Conservation (phyloP, 64 coral and sea anemone species). For the Orbicella faveolata region DNA sequence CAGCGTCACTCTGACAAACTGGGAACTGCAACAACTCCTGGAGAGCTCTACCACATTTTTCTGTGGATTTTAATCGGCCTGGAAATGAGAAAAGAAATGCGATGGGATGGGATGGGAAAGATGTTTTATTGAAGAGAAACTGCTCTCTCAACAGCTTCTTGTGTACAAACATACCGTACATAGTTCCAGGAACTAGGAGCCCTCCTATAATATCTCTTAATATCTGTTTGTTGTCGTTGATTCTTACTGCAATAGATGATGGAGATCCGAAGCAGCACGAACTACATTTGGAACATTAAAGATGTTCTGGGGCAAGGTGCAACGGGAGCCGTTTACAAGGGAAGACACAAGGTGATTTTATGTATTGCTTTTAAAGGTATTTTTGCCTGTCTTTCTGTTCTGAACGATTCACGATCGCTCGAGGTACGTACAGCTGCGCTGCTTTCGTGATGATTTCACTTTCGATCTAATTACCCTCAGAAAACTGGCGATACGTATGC, state of each 20-base stretch:
- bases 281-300: constrained; percentile 62
- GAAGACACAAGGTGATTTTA: constrained; percentile 57
- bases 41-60: neutral
- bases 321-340: constrained; percentile 81
- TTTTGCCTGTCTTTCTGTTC: neutral
- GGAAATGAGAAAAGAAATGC: no score
- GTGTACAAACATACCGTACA: neutral
- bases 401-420: neutral
- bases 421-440: neutral
- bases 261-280: constrained; percentile 67
- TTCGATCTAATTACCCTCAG: constrained; percentile 31
- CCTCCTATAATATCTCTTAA: no score
- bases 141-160: no score
- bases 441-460: neutral
- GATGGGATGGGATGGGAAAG: no score
- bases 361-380: neutral
- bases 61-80: neutral
- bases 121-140: no score
- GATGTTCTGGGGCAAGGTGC: constrained; percentile 81
- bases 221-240: neutral
- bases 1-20: no score
- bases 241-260: constrained; percentile 24
- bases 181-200: neutral
- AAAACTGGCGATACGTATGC: constrained; percentile 73
- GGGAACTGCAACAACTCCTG: no score